Conservation (phyloP, 2,113 vertebrate genomes). For the Xenopus borealis region DNA sequence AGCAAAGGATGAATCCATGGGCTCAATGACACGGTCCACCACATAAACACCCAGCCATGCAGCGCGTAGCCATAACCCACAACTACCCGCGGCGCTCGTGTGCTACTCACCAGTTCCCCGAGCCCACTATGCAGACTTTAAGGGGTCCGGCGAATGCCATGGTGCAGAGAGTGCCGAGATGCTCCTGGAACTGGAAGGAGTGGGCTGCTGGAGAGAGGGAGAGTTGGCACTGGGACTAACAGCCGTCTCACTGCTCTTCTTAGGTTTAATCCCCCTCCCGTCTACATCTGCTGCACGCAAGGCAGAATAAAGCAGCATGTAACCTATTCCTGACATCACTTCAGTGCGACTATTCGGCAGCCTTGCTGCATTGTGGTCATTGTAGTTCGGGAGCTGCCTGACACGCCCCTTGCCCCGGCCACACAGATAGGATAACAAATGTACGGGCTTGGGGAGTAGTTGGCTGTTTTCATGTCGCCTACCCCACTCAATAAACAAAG, state of each 20-base stretch:
- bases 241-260: neutral
- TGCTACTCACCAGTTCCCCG: constrained; percentile 85
- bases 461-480: no score
- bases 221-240: neutral
- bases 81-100: no score
- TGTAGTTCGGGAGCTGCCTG: constrained; percentile 2
- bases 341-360: neutral
- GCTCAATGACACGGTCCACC: no score
- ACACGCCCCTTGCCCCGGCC: no score
- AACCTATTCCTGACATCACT: constrained; percentile 4
- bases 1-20: no score
- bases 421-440: no score
- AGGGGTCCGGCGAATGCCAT: constrained; percentile 68
- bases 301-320: neutral
- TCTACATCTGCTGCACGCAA: neutral
- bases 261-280: neutral
- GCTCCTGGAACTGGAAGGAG: neutral
- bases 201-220: neutral
- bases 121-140: constrained; percentile 85
- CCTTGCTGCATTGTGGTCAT: constrained; percentile 10
- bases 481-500: no score
- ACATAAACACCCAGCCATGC: no score
- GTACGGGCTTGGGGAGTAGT: no score
- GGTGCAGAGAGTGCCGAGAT: neutral
- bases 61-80: no score